phyloP scores from a whole-genome alignment of 2,797 vertebrate genomes.

The Pantherophis alleghaniensis region DNA sequence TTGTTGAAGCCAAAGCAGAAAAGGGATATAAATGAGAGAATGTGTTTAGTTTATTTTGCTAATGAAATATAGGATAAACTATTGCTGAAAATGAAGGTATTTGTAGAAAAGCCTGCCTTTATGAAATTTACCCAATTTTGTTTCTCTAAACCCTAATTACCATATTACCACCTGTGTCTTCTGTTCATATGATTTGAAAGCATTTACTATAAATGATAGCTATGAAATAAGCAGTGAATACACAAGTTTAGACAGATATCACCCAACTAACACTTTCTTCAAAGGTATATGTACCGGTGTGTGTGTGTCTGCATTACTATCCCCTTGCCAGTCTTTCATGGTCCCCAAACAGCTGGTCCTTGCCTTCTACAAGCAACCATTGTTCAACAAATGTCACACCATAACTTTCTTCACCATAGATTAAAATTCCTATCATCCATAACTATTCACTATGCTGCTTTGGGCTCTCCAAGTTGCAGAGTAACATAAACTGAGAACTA shows the following conservation, averaged over 20 bases:
- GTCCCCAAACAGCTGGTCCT: neutral
- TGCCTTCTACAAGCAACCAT: neutral
- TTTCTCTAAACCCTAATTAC: neutral
- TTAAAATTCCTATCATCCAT: neutral
- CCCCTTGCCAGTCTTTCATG: neutral
- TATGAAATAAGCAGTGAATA: neutral
- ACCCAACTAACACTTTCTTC: neutral
- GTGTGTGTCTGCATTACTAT: neutral
- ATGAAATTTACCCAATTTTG: neutral
- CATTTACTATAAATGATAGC: neutral
- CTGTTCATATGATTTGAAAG: neutral
- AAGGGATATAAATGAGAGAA: neutral
- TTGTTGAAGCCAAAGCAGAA: neutral
- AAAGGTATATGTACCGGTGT: too few relatives aligned
- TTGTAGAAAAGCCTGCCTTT: neutral
- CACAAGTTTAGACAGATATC: neutral
- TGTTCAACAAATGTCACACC: neutral
- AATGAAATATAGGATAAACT: neutral
- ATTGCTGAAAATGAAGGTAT: neutral
- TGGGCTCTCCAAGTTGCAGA: neutral
- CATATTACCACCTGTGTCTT: neutral
- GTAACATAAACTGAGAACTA: neutral
- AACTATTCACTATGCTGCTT: neutral
- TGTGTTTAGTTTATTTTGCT: neutral
- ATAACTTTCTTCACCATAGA: neutral